A percentile compares a stretch with the other conserved stretches of the same genome.
These are phyloP conservation scores for Chelonus insularis DNA, from an alignment of 1,140 invertebrate species.

Conservation along the genomic window DNA sequence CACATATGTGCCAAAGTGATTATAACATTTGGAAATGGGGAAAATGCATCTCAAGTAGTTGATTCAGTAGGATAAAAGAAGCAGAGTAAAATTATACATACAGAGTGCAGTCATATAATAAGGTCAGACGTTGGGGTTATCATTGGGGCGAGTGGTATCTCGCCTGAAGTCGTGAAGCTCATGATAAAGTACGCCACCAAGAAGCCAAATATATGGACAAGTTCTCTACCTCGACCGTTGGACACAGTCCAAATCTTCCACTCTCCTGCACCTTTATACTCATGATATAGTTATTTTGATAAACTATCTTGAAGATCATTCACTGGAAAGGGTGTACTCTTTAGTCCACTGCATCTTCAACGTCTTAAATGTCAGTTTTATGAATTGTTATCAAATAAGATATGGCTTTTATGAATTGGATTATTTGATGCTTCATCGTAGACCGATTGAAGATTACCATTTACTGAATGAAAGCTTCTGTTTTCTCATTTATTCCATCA, in stretches of 20 bases:
- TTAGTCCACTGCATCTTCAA: not conserved
- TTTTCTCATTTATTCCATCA: not conserved
- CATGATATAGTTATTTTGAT: not conserved
- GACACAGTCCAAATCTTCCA: conserved; percentile 20
- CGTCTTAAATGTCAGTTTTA: conserved; percentile 3
- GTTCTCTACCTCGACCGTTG: conserved; percentile 3
- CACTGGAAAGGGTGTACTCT: not conserved
- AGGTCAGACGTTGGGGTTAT: conserved; percentile 52
- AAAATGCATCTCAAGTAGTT: not conserved
- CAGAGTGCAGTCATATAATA: conserved; percentile 45
- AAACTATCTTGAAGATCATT: not conserved
- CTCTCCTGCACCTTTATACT: conserved; percentile 1
- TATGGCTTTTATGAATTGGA: conserved; percentile 14
- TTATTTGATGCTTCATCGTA: conserved; percentile 8
- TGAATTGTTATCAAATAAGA: not conserved
- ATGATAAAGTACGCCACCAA: conserved; percentile 36
- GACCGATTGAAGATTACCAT: not conserved
- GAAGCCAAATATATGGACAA: conserved; percentile 10
- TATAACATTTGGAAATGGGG: no score
- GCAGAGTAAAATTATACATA: not conserved
- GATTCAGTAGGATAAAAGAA: not conserved
- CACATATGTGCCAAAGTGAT: no score
- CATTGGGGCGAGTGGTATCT: conserved; percentile 36
- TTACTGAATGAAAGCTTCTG: conserved; percentile 16
- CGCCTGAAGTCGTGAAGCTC: conserved; percentile 5